Base-by-base conservation (phyloP, 2,113 vertebrate genomes). In the Pantherophis guttatus region DNA sequence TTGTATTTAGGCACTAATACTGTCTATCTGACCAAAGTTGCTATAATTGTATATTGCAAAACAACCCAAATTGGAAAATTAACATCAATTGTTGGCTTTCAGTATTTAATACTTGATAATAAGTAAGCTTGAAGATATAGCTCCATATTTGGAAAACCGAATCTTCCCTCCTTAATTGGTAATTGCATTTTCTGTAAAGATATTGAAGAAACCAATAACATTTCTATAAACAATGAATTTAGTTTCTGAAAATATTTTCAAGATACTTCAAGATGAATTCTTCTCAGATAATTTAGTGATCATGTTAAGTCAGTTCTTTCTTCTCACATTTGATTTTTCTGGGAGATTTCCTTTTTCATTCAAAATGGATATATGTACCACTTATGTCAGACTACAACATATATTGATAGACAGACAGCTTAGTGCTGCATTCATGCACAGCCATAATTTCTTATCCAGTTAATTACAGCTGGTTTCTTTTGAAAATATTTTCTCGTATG, bases 321-420 rank as follows among this genome's bases (percentile, higher is more conserved):
- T 91, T 0, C 54, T 29, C 0, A 55, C 0, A 0, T 10, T 48
- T 1, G 8, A 94, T 2, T 0, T 3, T 89, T 0, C 0, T 92
- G 26, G 2, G 3, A 13, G 1, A 88, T 1, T 90, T 88, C 33
- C 0, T 75, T 91, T 89, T 89, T 87, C 86, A 33, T 19, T 54
- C 0, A 0, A 5, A 0, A 5, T 15, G 5, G 23, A 23, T 93
- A 55, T 29, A n/a, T 11, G 53, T 3, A 3, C 5, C 53, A 54
- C 0, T 39, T 89, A 5, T n/a, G 44, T 91, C 65, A 10, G 2
- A 19, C 2, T 0, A 8, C 0, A 0, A 0, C 17, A 26, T 19
- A 87, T 23, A 87, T 70, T n/a, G 13, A 33, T 7, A 33, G 65
- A 70, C 12, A 65, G 11, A 65, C 5, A 70, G 13, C 13, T 70